These are phyloP conservation scores for Crenichthys baileyi DNA, from an alignment of 2,797 vertebrate genomes.

Conservation along the genomic window DNA sequence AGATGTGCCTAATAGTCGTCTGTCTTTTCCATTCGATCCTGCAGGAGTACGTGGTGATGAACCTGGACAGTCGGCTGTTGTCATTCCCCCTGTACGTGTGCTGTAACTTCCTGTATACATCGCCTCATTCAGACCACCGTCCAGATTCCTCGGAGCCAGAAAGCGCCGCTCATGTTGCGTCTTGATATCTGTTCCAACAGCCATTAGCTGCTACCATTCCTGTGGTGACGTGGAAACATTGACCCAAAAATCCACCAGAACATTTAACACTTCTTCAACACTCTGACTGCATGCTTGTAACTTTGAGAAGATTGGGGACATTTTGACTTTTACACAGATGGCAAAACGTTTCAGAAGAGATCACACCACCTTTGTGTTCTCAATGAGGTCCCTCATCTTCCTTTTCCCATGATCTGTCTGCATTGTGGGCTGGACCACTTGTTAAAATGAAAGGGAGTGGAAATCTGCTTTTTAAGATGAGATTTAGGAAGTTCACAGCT, in stretches of 20 bases:
- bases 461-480: slow-evolving; percentile 1
- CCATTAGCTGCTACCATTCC: slow-evolving; percentile 28
- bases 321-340: slow-evolving; percentile 11
- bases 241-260: slow-evolving; percentile 34
- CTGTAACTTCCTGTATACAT: slow-evolving; percentile 97
- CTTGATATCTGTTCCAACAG: slow-evolving; percentile 59
- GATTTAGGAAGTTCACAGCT: background rate
- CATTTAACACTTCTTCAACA: slow-evolving; percentile 34
- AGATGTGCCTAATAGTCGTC: background rate
- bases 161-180: slow-evolving; percentile 61
- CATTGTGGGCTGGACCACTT: slow-evolving; percentile 30
- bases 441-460: slow-evolving; percentile 6
- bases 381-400: slow-evolving; percentile 3
- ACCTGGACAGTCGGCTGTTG: slow-evolving; percentile 92
- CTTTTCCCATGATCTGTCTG: slow-evolving; percentile 24
- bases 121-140: slow-evolving; percentile 82
- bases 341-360: slow-evolving; percentile 9
- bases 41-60: slow-evolving; percentile 97
- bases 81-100: slow-evolving; percentile 95
- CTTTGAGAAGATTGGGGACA: slow-evolving; percentile 23
- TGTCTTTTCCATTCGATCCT: background rate
- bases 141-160: slow-evolving; percentile 72
- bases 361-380: slow-evolving; percentile 14
- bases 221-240: slow-evolving; percentile 41
- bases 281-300: slow-evolving; percentile 53